Evolutionary conservation across 2,888 invertebrate genomes (phyloP).

Genomic region (Microplitis deprimator): DNA sequence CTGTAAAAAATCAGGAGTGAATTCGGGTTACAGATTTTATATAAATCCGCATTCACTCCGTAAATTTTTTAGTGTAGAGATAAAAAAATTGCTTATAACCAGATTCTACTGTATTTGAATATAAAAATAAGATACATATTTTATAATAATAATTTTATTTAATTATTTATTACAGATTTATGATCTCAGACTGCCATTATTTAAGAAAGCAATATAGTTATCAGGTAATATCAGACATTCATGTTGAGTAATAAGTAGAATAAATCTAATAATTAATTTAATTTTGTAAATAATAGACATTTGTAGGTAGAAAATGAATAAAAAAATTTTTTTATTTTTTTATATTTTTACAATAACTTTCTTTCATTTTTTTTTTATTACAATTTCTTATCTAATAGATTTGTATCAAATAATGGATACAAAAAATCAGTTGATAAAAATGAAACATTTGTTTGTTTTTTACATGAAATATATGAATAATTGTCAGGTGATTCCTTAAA

Average conservation of each 20-base stretch:
- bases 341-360: slow-evolving; percentile 17
- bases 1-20: too few relatives aligned
- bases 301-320: slow-evolving; percentile 7
- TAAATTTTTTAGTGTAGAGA: too few relatives aligned
- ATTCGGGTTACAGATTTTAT: too few relatives aligned
- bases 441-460: background rate
- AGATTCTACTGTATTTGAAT: too few relatives aligned
- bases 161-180: slow-evolving; percentile 74
- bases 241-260: slow-evolving; percentile 26
- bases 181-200: slow-evolving; percentile 78
- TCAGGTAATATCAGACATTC: slow-evolving; percentile 48
- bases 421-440: slow-evolving; percentile 15
- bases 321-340: slow-evolving; percentile 15
- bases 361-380: slow-evolving; percentile 19
- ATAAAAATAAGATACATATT: too few relatives aligned
- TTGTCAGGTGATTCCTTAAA: slow-evolving; percentile 22
- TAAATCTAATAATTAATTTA: background rate
- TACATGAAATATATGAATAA: slow-evolving; percentile 2
- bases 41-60: too few relatives aligned
- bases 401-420: background rate
- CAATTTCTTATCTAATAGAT: background rate
- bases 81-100: too few relatives aligned
- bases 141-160: background rate
- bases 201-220: slow-evolving; percentile 64
- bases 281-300: slow-evolving; percentile 4